These are phyloP conservation scores for Halcyon malimbica DNA, from an alignment of 2,113 vertebrate genomes.

Conservation along the genomic window DNA sequence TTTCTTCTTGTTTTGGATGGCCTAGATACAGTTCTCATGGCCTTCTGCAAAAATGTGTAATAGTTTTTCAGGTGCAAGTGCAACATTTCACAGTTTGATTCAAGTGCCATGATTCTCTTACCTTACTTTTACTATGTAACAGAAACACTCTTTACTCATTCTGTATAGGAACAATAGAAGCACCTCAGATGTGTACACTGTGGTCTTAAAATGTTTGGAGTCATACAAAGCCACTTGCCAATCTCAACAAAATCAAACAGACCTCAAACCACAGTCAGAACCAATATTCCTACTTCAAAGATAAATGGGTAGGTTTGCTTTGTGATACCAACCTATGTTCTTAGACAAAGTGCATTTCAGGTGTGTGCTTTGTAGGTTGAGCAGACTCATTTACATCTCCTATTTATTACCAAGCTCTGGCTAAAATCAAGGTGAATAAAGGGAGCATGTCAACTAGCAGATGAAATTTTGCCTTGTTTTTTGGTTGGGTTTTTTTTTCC, in stretches of 20 bases:
- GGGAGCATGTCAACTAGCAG: neutral
- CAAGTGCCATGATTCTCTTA: neutral
- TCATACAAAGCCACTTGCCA: neutral
- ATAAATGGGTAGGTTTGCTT: neutral
- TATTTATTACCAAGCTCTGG: neutral
- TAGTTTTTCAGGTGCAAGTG: neutral
- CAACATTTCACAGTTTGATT: neutral
- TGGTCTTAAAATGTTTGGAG: neutral
- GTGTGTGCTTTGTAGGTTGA: neutral
- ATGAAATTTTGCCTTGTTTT: neutral
- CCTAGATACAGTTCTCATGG: neutral
- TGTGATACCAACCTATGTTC: neutral
- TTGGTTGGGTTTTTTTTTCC: neutral
- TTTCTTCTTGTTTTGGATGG: neutral
- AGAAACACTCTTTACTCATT: neutral
- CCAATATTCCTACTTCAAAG: neutral
- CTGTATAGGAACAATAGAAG: neutral
- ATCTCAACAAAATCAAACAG: neutral
- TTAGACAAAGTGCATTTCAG: neutral
- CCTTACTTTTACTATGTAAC: neutral
- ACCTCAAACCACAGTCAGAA: conserved; percentile 2
- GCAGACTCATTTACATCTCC: neutral
- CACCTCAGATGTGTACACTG: neutral
- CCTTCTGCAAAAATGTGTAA: neutral
- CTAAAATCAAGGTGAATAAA: neutral